Base-by-base conservation (phyloP, 2,888 invertebrate genomes). In the Leptopterna dolabrata region DNA sequence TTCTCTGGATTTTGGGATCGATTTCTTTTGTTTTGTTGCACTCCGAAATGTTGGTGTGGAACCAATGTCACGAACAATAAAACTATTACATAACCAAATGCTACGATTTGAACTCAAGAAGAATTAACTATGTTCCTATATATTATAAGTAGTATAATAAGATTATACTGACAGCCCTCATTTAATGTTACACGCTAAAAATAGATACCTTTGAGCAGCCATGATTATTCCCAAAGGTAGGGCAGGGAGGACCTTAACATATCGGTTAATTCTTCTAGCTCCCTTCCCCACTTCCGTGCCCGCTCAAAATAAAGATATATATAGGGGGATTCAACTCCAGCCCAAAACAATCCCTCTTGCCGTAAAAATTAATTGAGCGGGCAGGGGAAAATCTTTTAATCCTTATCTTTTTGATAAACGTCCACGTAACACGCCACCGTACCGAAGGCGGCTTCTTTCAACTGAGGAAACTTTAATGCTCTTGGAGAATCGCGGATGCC, bases 391-490 rank as follows among this genome's bases (percentile, higher is more conserved):
- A 82, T 82, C 81, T 82, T 55, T 63, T 55, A 82, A 82, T 82
- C 55, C 55, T 82, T 82, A 82, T 82, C 81, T 82, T 29, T 27
- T 30, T 55, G 81, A 82, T 55, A 36, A 82, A 82, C 81, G 30
- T 55, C 81, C 6, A 29, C 30, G 36, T 3, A 63, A n/a, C 81
- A 82, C 81, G 81, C 81, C 27, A 51, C 63, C 43, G 63, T 29
- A 29, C 43, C 0, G 63, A 55, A 55, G 81, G 81, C 81, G 55
- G 63, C 81, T 29, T 30, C 78, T 27, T 43, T 47, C 27, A 4
- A n/a, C 19, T 30, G 16, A 73, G n/a, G 73, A 16, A n/a, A 73
- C n/a, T 73, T 73, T 30, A n/a, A 73, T 73, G 36, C 41, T 36
- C 73, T 19, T 16, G n/a, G 36, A n/a, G 73, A 73, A 73, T 29